Conservation (phyloP, 2,888 invertebrate species). For the Noctua fimbriata region DNA sequence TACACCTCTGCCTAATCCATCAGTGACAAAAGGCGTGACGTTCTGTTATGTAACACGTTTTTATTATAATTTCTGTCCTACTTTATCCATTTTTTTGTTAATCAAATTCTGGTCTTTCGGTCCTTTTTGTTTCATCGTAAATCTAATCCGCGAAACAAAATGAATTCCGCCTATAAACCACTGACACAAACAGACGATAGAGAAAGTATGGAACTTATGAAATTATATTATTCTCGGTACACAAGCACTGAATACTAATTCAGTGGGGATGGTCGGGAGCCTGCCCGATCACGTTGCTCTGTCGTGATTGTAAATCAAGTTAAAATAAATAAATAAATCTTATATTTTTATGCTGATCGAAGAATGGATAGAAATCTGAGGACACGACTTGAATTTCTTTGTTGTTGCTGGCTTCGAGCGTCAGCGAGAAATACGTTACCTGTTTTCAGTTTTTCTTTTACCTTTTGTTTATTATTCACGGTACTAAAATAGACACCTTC, state of each 20-base stretch:
- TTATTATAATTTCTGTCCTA: not conserved
- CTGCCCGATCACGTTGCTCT: conserved; percentile 55
- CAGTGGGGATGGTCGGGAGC: conserved; percentile 30
- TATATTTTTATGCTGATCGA: conserved; percentile 53
- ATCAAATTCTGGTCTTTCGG: conserved; percentile 6
- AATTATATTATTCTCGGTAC: conserved; percentile 62
- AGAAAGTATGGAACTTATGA: conserved; percentile 62
- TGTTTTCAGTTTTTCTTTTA: conserved; percentile 7
- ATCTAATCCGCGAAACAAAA: conserved; percentile 46
- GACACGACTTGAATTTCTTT: conserved; percentile 43
- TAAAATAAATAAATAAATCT: conserved; percentile 63
- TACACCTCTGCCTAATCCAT: not conserved
- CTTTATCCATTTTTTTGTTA: not conserved
- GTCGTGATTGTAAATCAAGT: conserved; percentile 63
- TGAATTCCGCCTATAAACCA: conserved; percentile 48
- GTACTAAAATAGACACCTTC: not conserved
- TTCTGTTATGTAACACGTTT: not conserved
- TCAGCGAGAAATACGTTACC: not conserved
- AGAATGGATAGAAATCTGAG: conserved; percentile 47
- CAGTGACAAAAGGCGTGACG: not conserved
- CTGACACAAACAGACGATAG: conserved; percentile 58
- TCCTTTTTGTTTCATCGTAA: conserved; percentile 3
- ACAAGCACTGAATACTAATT: conserved; percentile 61
- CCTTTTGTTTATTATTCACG: conserved; percentile 1
- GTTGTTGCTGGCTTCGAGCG: conserved; percentile 3